Evolutionary conservation across 2,888 invertebrate genomes (phyloP), one percentile per base, ranked within the genome.

Genomic region (Phrixothrix hirtus): DNA sequence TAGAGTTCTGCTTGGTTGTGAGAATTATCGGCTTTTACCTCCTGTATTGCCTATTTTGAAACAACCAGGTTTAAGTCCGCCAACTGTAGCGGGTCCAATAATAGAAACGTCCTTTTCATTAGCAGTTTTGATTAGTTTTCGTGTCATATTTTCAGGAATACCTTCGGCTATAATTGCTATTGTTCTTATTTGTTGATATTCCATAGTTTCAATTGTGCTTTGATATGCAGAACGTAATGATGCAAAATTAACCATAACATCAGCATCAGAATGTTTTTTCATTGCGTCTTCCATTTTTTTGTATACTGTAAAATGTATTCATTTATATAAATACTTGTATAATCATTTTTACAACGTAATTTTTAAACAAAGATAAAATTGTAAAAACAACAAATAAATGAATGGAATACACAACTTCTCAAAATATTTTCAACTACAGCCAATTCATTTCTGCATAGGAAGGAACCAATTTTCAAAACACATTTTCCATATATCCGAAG

Each of bases 31-130:
- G n/a, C 5, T 37, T 32, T 48, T 42, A 62, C 99, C 99, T 9
- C 98, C 99, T 0, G 99, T 99, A 80, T 99, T 99, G 46, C 97
- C 97, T 64, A 99, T 99, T 79, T 98, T 99, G 78, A 99, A 97
- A 74, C 97, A 95, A 1, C 98, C 99, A 0, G 99, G 98, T 68
- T 98, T 97, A 48, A 99, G 90, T 2, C 98, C 99, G 36, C 99
- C 99, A 29, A 99, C 94, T 0, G 94, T 94, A 0, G 96, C 96
- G 0, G 97, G 9, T 90, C 97, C 77, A 43, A 77, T 77, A 14
- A 77, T 73, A 0, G 72, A 63, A 10, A 76, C 73, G 2, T 68
- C 88, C 69, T 92, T 90, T 46, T 89, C 83, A 62, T 91, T 84
- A 0, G 96, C 95, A 38, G 86, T 77, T 59, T 91, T 81, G 69